A percentile compares a stretch with the other conserved stretches of the same genome.
These are phyloP conservation scores for Pseudochirops corinnae DNA, from an alignment of 2,797 vertebrate species.

Conservation along the genomic window DNA sequence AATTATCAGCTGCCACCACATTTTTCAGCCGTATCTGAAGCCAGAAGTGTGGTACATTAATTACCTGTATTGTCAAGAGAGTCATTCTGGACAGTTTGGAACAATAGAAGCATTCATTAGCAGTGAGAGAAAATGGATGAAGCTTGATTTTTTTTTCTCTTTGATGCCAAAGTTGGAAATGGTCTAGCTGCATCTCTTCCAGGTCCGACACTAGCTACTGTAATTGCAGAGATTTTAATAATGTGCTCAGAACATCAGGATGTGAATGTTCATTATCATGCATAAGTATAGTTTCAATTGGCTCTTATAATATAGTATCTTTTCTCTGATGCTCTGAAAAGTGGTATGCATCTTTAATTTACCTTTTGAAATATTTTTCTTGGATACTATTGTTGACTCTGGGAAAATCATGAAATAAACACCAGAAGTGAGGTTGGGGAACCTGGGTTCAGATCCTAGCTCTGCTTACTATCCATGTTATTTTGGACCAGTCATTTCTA, in stretches of 20 bases:
- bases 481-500: neutral
- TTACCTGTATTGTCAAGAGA: constrained; percentile 76
- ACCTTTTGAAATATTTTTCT: constrained; percentile 46
- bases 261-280: constrained; percentile 37
- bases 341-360: constrained; percentile 25
- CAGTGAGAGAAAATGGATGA: constrained; percentile 73
- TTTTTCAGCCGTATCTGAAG: constrained; percentile 67
- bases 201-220: constrained; percentile 57
- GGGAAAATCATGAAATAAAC: constrained; percentile 5
- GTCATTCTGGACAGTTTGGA: constrained; percentile 73
- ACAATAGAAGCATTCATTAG: constrained; percentile 80
- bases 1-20: constrained; percentile 65
- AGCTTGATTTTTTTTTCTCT: constrained; percentile 64
- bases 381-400: neutral
- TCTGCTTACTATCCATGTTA: neutral
- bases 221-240: constrained; percentile 65
- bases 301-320: neutral
- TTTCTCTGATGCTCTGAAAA: neutral
- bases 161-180: constrained; percentile 76
- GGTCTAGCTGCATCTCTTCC: constrained; percentile 50
- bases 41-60: constrained; percentile 76
- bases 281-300: constrained; percentile 40
- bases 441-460: neutral
- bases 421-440: neutral
- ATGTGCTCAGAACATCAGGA: constrained; percentile 56